Conservation (phyloP, 2,888 invertebrate genomes). For the Eulithis testata region DNA sequence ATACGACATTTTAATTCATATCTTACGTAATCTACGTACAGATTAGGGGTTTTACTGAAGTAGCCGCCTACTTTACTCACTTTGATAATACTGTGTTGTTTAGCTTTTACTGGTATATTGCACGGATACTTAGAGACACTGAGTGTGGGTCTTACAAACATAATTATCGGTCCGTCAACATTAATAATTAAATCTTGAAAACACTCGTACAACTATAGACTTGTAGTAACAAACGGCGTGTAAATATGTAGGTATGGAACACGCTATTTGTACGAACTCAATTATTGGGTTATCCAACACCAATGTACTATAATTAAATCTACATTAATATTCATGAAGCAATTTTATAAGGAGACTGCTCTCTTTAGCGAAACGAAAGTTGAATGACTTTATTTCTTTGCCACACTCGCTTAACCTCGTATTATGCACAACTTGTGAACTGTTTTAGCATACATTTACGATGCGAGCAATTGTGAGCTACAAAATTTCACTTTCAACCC, state of each 20-base stretch:
- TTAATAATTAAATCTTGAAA: too few species aligned
- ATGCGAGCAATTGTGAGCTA: constrained; percentile 36
- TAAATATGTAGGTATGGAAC: too few species aligned
- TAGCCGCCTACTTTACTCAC: too few species aligned
- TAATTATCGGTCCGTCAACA: too few species aligned
- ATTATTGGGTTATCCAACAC: constrained; percentile 62
- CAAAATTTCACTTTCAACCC: constrained; percentile 43
- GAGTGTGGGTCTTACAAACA: too few species aligned
- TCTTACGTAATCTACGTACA: neutral
- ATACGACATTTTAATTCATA: neutral
- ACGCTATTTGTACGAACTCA: constrained; percentile 14
- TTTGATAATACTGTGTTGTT: too few species aligned
- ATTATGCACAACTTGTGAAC: constrained; percentile 49
- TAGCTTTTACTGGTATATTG: too few species aligned
- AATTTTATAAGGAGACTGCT: constrained; percentile 62
- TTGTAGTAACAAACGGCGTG: too few species aligned
- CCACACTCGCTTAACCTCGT: constrained; percentile 40
- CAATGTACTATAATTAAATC: constrained; percentile 70
- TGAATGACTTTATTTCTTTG: constrained; percentile 52
- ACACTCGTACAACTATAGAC: too few species aligned
- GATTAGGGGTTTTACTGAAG: too few species aligned
- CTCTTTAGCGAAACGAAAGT: constrained; percentile 63
- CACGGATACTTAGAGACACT: too few species aligned
- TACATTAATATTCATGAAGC: constrained; percentile 72
- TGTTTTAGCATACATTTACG: constrained; percentile 49